Conservation (phyloP, 2,113 vertebrate species). For the Otolemur garnettii region DNA sequence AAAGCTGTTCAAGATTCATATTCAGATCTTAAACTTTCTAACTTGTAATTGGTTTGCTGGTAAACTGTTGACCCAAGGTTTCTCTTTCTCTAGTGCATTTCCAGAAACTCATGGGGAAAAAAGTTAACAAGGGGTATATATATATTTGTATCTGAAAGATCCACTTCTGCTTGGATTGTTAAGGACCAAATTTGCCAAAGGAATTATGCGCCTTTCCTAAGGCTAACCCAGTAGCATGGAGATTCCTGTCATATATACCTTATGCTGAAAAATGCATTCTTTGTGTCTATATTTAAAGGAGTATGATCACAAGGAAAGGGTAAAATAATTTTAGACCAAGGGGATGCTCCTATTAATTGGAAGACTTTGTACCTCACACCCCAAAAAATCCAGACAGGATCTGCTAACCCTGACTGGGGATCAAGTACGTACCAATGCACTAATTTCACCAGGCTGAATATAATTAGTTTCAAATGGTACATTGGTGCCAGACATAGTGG, state of each 20-base stretch:
- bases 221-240: neutral
- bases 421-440: fast-evolving
- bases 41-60: neutral
- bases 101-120: neutral
- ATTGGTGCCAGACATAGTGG: neutral
- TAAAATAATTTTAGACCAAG: neutral
- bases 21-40: neutral
- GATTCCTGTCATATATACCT: too few species aligned
- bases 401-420: neutral
- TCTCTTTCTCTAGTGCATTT: neutral
- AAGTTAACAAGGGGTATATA: neutral
- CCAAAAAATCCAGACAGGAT: neutral
- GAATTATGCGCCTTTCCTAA: neutral
- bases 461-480: neutral
- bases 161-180: neutral
- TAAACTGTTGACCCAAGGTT: neutral
- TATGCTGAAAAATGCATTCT: too few species aligned
- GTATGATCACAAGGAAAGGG: neutral
- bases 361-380: neutral
- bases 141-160: neutral
- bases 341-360: neutral
- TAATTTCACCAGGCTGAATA: neutral
- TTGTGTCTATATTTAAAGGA: neutral
- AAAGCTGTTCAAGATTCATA: neutral
- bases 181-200: neutral